A percentile compares a stretch with the other conserved stretches of the same genome.
Conservation (phyloP, 2,888 invertebrate genomes). For the Drosophila phalerata region DNA sequence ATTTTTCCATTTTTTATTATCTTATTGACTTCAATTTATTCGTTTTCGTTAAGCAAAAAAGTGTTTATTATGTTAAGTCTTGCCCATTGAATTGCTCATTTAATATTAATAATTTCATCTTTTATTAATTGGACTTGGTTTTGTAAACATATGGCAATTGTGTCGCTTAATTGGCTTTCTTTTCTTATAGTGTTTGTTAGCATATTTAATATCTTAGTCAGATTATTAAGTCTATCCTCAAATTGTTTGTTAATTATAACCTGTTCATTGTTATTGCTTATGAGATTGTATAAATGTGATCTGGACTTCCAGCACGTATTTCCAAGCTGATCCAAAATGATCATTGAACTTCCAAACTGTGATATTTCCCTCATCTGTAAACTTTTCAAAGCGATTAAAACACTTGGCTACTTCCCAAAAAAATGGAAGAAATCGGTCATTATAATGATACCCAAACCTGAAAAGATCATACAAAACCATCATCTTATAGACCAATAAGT, state of each 20-base stretch:
- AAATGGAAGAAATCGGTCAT: too few relatives aligned
- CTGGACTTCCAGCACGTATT: not conserved
- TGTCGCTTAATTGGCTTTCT: not conserved
- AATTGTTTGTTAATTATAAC: slow-evolving; percentile 1
- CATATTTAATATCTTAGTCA: not conserved
- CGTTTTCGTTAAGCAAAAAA: not conserved
- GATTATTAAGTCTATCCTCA: not conserved
- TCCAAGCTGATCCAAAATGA: slow-evolving; percentile 6
- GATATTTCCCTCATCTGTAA: too few relatives aligned
- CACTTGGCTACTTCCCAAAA: too few relatives aligned
- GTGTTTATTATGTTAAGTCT: not conserved
- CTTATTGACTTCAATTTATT: not conserved
- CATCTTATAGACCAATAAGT: too few relatives aligned
- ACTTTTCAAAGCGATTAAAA: too few relatives aligned
- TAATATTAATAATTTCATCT: not conserved
- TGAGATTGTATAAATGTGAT: not conserved
- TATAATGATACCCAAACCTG: too few relatives aligned
- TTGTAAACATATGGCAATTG: not conserved
- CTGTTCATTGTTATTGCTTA: not conserved
- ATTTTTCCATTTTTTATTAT: not conserved
- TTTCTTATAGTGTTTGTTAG: not conserved
- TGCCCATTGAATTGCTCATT: not conserved
- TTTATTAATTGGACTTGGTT: not conserved
- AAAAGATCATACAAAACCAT: too few relatives aligned
- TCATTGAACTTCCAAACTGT: too few relatives aligned